Evolutionary conservation across 1,140 invertebrate species (phyloP).

Genomic region (Drosophila prosaltans): DNA sequence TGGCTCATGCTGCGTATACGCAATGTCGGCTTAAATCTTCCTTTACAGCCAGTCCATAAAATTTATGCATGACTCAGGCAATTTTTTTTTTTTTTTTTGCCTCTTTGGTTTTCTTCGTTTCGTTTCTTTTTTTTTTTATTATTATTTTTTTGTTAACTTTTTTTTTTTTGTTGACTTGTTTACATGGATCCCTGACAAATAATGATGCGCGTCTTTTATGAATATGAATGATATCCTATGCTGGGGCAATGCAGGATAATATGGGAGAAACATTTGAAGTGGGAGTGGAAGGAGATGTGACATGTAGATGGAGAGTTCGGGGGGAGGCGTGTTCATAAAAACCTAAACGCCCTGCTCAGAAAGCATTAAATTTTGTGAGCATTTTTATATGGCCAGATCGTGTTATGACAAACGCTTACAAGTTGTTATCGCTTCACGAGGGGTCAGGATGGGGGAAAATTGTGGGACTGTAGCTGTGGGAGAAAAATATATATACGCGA

Average conservation of each 20-base stretch:
- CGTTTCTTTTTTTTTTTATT: conserved; percentile 32
- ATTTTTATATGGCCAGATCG: conserved; percentile 74
- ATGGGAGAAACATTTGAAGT: not conserved
- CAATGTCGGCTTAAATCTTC: conserved; percentile 29
- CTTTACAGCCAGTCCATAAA: conserved; percentile 63
- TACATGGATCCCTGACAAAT: conserved; percentile 63
- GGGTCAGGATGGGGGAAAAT: not conserved
- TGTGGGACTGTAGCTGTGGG: no score
- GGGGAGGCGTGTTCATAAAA: conserved; percentile 51
- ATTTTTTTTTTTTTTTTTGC: conserved; percentile 31
- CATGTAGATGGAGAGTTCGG: not conserved
- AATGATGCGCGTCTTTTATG: conserved; percentile 74
- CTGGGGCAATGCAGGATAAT: not conserved
- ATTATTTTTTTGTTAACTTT: conserved; percentile 34
- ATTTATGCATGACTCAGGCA: conserved; percentile 72
- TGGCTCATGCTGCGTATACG: conserved; percentile 52
- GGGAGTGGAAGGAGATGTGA: conserved; percentile 10
- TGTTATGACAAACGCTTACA: conserved; percentile 69
- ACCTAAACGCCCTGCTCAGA: conserved; percentile 55
- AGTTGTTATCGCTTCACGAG: conserved; percentile 52
- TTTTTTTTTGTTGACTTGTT: conserved; percentile 70
- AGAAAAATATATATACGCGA: not conserved
- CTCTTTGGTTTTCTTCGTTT: not conserved
- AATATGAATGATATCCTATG: conserved; percentile 62
- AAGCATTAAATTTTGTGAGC: conserved; percentile 66